Conservation (phyloP, 1,140 invertebrate species). For the Solen grandis region DNA sequence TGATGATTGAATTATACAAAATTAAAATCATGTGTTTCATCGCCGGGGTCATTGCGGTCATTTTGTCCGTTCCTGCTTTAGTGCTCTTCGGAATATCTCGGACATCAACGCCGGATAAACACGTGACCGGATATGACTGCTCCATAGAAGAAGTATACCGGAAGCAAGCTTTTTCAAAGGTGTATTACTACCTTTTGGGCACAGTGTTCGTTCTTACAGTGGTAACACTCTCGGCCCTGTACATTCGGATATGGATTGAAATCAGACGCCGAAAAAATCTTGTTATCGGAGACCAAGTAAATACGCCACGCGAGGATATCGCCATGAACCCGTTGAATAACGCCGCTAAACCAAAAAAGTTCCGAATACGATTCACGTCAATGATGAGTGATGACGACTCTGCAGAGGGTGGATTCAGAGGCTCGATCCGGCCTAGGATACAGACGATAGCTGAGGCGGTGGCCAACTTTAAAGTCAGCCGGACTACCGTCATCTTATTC, state of each 20-base stretch:
- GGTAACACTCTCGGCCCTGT: conserved; percentile 60
- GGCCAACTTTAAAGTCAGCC: conserved; percentile 61
- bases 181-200: conserved; percentile 59
- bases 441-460: conserved; percentile 52
- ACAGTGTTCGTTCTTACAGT: conserved; percentile 60
- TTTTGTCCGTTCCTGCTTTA: conserved; percentile 54
- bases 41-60: conserved; percentile 59
- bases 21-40: conserved; percentile 66
- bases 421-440: conserved; percentile 33
- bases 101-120: conserved; percentile 28
- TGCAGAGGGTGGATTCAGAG: background rate
- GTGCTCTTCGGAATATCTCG: conserved; percentile 63
- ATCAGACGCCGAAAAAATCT: conserved; percentile 59
- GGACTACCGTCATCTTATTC: conserved; percentile 69
- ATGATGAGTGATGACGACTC: conserved; percentile 66
- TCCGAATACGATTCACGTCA: conserved; percentile 54
- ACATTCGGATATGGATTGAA: conserved; percentile 69
- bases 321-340: conserved; percentile 9
- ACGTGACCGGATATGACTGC: conserved; percentile 63
- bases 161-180: conserved; percentile 56
- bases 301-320: conserved; percentile 16
- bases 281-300: conserved; percentile 63
- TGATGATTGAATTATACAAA: conserved; percentile 63
- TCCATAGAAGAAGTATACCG: conserved; percentile 62
- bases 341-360: conserved; percentile 36